A percentile compares a stretch with the other conserved stretches of the same genome.
Conservation (phyloP, 64 coral and sea anemone genomes). For the Trachythela sp. region DNA sequence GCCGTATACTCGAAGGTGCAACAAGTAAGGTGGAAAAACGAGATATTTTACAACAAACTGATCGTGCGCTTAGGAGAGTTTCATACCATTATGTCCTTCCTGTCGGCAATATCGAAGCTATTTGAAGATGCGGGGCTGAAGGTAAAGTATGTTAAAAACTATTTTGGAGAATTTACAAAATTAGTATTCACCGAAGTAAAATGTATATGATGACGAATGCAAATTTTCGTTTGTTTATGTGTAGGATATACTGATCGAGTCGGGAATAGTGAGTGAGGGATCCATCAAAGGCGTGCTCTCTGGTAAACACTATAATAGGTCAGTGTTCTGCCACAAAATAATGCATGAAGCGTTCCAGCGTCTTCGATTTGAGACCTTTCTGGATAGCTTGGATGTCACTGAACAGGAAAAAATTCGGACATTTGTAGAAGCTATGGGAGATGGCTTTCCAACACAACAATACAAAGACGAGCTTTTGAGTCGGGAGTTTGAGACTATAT, state of each 20-base stretch:
- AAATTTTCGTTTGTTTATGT: neutral
- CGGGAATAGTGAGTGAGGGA: neutral
- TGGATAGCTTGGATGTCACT: too few species aligned
- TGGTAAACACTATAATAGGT: slow-evolving; percentile 12
- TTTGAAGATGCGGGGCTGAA: too few species aligned
- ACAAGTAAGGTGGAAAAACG: slow-evolving; percentile 15
- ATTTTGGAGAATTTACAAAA: neutral
- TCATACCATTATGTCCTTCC: too few species aligned
- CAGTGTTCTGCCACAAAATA: neutral
- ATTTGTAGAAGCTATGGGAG: too few species aligned
- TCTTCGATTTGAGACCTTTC: too few species aligned
- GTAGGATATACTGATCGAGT: slow-evolving; percentile 32
- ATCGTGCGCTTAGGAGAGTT: neutral
- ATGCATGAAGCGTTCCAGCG: too few species aligned
- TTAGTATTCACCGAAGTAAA: neutral
- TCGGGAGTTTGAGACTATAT: neutral
- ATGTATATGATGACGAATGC: neutral
- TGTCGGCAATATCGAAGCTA: too few species aligned
- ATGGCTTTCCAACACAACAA: too few species aligned
- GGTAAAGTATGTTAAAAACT: too few species aligned
- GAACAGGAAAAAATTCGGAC: too few species aligned
- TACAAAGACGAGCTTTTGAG: neutral
- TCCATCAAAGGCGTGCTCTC: neutral
- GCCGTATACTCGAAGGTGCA: too few species aligned
- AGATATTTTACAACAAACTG: neutral